phyloP scores from a whole-genome alignment of 2,888 invertebrate genomes.

The Mythimna ferrago region DNA sequence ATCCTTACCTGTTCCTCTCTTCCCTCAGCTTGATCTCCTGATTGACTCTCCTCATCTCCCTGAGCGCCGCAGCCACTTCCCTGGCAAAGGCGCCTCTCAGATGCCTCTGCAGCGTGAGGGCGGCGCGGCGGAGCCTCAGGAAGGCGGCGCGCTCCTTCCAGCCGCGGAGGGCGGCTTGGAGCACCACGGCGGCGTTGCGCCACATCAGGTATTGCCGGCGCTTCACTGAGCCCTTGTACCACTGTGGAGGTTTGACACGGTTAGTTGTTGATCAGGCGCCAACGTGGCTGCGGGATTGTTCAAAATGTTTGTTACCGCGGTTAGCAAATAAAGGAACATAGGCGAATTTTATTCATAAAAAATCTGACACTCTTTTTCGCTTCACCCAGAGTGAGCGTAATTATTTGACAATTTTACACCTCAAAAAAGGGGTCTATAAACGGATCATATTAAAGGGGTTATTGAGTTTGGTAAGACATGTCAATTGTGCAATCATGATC shows the following conservation, averaged over 20 bases:
- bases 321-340: too few relatives aligned
- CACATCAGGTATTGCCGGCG: slow-evolving; percentile 92
- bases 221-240: slow-evolving; percentile 92
- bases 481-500: too few relatives aligned
- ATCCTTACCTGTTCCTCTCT: slow-evolving; percentile 84
- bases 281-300: too few relatives aligned
- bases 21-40: slow-evolving; percentile 96
- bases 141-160: slow-evolving; percentile 96
- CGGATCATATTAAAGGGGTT: too few relatives aligned
- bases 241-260: slow-evolving; percentile 67
- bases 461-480: too few relatives aligned
- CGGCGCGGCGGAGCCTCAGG: slow-evolving; percentile 95
- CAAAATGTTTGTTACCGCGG: too few relatives aligned
- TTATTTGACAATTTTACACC: too few relatives aligned
- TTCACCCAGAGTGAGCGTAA: too few relatives aligned
- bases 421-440: too few relatives aligned
- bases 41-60: slow-evolving; percentile 96
- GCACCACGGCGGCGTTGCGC: slow-evolving; percentile 92
- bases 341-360: too few relatives aligned
- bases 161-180: slow-evolving; percentile 96
- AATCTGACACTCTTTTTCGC: too few relatives aligned
- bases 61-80: slow-evolving; percentile 95
- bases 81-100: slow-evolving; percentile 97
- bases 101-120: slow-evolving; percentile 96
- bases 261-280: neutral